Percentiles rank a stretch among this genome's conserved stretches.
Conservation (phyloP, 2,888 invertebrate species). For the Noctua janthe region DNA sequence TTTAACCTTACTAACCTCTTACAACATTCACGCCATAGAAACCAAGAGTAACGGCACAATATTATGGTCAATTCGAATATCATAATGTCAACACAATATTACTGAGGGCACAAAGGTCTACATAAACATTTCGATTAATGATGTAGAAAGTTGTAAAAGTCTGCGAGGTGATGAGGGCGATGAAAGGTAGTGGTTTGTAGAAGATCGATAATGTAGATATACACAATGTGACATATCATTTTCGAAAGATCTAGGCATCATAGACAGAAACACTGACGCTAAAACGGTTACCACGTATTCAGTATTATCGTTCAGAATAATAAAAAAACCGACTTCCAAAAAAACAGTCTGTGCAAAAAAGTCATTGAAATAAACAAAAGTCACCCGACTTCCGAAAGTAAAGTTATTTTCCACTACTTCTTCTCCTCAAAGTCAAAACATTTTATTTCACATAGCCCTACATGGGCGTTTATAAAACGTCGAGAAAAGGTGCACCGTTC, state of each 20-base stretch:
- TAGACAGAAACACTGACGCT: neutral
- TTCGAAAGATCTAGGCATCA: neutral
- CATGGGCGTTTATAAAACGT: too few species aligned
- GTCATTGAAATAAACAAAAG: too few species aligned
- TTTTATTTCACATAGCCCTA: too few species aligned
- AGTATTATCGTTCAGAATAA: too few species aligned
- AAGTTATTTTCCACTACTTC: too few species aligned
- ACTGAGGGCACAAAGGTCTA: constrained; percentile 46
- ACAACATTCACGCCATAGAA: constrained; percentile 26
- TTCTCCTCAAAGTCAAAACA: neutral
- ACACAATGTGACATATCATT: neutral
- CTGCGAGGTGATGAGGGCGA: neutral
- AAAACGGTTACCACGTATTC: too few species aligned
- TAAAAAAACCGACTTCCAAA: too few species aligned
- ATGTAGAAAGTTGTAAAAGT: constrained; percentile 43
- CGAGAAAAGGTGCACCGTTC: too few species aligned
- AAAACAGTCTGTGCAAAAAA: too few species aligned
- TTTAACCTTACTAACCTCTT: constrained; percentile 46
- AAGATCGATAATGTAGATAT: neutral
- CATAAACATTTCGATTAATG: constrained; percentile 51
- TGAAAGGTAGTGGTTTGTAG: neutral
- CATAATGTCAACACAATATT: constrained; percentile 56
- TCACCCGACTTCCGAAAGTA: too few species aligned
- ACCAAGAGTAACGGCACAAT: constrained; percentile 33
- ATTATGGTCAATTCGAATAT: constrained; percentile 47